phyloP scores from a whole-genome alignment of 2,113 vertebrate genomes.

The Macaca mulatta region DNA sequence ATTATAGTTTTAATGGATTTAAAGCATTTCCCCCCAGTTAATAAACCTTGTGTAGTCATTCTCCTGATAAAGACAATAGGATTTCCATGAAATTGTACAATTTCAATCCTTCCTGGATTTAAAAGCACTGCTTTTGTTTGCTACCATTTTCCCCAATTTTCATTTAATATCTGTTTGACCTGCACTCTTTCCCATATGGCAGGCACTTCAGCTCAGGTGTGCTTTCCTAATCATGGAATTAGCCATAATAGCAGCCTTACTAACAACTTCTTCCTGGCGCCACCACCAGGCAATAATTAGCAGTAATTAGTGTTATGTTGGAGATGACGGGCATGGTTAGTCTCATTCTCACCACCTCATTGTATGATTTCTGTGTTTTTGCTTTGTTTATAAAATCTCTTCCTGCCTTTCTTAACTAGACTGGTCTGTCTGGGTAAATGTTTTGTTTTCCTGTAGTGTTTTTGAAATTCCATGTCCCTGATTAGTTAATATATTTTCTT shows the following conservation, averaged over 20 bases:
- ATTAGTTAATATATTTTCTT: not conserved
- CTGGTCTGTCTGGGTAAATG: not conserved
- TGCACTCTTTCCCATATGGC: not conserved
- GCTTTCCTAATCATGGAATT: not conserved
- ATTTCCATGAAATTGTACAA: not conserved
- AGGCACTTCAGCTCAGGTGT: not conserved
- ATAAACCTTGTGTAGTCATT: not conserved
- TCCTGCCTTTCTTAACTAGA: not conserved
- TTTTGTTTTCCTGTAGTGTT: not conserved
- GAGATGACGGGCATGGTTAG: not conserved
- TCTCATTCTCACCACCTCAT: not conserved
- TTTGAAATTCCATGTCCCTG: not conserved
- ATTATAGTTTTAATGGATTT: not conserved
- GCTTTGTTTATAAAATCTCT: not conserved
- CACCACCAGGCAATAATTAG: too few species aligned
- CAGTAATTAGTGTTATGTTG: not conserved
- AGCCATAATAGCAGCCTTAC: not conserved
- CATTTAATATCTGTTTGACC: not conserved
- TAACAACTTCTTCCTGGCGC: not conserved
- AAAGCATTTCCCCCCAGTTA: not conserved
- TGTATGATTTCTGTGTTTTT: not conserved
- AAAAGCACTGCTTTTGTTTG: not conserved
- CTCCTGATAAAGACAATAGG: not conserved
- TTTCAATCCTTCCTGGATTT: not conserved
- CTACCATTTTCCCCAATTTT: not conserved